Evolutionary conservation across 2,888 invertebrate genomes (phyloP).

Genomic region (Agriopis marginaria): DNA sequence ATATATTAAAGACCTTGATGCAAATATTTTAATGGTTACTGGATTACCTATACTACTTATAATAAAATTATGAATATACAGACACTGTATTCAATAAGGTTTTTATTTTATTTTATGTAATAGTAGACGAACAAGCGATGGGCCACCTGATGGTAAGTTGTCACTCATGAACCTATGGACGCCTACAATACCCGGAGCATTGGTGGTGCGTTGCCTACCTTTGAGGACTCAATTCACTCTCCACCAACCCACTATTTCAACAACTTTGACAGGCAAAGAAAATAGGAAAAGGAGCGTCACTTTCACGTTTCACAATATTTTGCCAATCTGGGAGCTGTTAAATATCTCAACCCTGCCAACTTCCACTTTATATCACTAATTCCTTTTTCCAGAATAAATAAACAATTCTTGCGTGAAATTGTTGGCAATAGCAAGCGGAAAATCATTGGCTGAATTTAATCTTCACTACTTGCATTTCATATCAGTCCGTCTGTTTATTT

Average conservation of each 20-base stretch:
- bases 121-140: too few relatives aligned
- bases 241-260: not conserved
- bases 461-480: not conserved
- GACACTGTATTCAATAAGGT: too few relatives aligned
- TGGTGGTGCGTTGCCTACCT: too few relatives aligned
- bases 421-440: conserved; percentile 50
- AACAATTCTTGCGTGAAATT: conserved; percentile 38
- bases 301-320: conserved; percentile 8
- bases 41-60: too few relatives aligned
- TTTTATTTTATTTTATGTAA: too few relatives aligned
- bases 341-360: conserved; percentile 28
- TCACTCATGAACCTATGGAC: too few relatives aligned
- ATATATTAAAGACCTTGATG: too few relatives aligned
- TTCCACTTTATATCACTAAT: conserved; percentile 26
- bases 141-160: too few relatives aligned
- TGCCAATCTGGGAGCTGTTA: conserved; percentile 20
- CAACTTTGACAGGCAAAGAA: not conserved
- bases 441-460: conserved; percentile 44
- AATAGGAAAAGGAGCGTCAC: not conserved
- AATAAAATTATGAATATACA: too few relatives aligned
- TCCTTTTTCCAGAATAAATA: conserved; percentile 32
- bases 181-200: too few relatives aligned
- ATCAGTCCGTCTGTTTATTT: not conserved
- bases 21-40: too few relatives aligned
- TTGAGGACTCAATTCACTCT: too few relatives aligned